Evolutionary conservation across 2,797 vertebrate species (phyloP).

Genomic region (Anguilla obscura): DNA sequence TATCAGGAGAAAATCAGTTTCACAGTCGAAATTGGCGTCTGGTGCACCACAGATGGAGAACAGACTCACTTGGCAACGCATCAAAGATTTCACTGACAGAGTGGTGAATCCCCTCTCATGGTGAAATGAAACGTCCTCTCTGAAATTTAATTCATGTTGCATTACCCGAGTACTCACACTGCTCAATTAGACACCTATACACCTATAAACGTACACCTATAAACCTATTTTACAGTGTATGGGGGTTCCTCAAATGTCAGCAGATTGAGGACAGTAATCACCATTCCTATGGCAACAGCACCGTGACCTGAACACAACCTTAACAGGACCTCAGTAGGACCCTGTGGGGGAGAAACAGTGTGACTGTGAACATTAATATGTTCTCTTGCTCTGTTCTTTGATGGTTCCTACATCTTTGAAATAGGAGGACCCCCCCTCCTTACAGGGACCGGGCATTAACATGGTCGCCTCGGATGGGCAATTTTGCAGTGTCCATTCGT

Average conservation of each 20-base stretch:
- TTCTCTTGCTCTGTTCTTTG: neutral
- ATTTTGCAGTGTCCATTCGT: neutral
- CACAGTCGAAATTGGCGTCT: neutral
- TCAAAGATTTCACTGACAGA: neutral
- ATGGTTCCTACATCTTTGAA: neutral
- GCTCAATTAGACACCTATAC: neutral
- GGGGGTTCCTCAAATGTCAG: neutral
- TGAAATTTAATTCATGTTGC: conserved; percentile 15
- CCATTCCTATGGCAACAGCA: neutral
- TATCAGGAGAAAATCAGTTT: neutral
- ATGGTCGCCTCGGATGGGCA: neutral
- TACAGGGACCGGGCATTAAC: neutral
- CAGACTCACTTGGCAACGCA: neutral
- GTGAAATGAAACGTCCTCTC: conserved; percentile 8
- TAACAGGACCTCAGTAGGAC: neutral
- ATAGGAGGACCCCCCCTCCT: neutral
- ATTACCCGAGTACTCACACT: neutral
- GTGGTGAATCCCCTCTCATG: neutral
- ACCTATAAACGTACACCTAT: neutral
- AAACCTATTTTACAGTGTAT: neutral
- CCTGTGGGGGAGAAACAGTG: neutral
- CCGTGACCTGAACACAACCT: neutral
- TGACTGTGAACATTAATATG: neutral
- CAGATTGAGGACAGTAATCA: neutral
- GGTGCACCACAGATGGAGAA: neutral